A percentile compares a stretch with the other conserved stretches of the same genome.
These are phyloP conservation scores for Charadrius vociferus DNA, from an alignment of 2,113 vertebrate species.

Conservation along the genomic window DNA sequence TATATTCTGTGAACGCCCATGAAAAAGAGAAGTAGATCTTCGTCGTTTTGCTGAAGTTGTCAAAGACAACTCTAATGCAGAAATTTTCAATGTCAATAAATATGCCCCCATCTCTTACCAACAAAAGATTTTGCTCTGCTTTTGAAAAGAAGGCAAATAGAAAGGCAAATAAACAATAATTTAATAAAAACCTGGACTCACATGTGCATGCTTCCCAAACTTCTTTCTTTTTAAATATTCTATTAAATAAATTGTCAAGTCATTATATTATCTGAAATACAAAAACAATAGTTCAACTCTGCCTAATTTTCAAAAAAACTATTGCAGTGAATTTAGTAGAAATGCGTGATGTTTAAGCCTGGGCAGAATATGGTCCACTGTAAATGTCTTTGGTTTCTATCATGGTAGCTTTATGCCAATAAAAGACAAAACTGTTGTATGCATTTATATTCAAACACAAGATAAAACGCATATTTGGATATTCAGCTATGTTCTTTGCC, in stretches of 20 bases:
- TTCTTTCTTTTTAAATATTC: not conserved
- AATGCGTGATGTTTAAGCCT: not conserved
- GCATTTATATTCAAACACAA: not conserved
- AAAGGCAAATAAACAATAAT: not conserved
- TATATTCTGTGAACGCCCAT: not conserved
- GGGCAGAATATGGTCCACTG: not conserved
- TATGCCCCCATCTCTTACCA: not conserved
- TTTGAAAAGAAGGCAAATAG: not conserved
- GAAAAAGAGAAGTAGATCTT: not conserved
- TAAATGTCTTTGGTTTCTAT: constrained; percentile 32
- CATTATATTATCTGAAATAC: constrained; percentile 19
- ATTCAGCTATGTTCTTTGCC: not conserved
- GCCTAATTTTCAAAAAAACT: not conserved
- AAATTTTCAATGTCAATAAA: not conserved
- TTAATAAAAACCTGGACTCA: not conserved
- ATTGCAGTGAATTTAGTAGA: not conserved
- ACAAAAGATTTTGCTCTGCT: not conserved
- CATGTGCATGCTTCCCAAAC: not conserved
- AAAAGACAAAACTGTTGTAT: not conserved
- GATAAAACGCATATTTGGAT: constrained; percentile 26
- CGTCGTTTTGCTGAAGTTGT: not conserved
- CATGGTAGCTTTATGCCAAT: not conserved
- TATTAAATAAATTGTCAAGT: constrained; percentile 40
- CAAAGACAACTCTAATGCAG: not conserved
- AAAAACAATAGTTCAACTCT: not conserved